Conservation (phyloP, 1,140 invertebrate genomes). For the Pseudoatta argentina region DNA sequence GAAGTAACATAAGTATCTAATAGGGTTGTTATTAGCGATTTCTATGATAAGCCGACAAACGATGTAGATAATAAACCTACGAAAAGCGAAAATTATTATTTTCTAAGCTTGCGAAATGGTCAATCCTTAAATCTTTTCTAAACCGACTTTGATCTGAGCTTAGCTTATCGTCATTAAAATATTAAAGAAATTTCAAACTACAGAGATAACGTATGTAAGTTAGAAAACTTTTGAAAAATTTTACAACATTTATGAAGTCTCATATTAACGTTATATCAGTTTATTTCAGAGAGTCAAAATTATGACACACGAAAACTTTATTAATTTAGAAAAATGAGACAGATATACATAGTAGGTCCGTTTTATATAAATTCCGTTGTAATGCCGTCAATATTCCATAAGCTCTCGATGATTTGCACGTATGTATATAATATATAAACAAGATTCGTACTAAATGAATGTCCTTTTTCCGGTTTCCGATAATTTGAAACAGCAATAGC, state of each 20-base stretch:
- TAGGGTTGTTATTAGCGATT: constrained; percentile 39
- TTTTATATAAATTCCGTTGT: constrained; percentile 8
- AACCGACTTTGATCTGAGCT: constrained; percentile 26
- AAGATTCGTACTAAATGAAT: not conserved
- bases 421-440: not conserved
- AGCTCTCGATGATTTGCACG: not conserved
- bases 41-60: constrained; percentile 35
- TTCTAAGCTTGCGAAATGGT: constrained; percentile 12
- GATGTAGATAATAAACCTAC: constrained; percentile 42
- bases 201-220: constrained; percentile 4
- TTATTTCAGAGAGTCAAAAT: constrained; percentile 12
- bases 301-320: not conserved
- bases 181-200: constrained; percentile 37
- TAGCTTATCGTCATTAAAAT: constrained; percentile 40
- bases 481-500: constrained; percentile 18
- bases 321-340: not conserved
- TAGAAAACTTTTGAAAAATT: constrained; percentile 13
- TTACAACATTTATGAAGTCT: constrained; percentile 38
- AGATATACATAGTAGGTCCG: not conserved
- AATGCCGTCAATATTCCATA: not conserved
- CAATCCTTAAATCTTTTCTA: constrained; percentile 37
- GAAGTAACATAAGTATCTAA: constrained; percentile 1
- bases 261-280: constrained; percentile 15
- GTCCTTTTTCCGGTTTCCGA: not conserved
- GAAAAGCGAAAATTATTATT: constrained; percentile 45